These are phyloP conservation scores for Idaea biselata DNA, from an alignment of 2,888 invertebrate genomes.

Conservation along the genomic window DNA sequence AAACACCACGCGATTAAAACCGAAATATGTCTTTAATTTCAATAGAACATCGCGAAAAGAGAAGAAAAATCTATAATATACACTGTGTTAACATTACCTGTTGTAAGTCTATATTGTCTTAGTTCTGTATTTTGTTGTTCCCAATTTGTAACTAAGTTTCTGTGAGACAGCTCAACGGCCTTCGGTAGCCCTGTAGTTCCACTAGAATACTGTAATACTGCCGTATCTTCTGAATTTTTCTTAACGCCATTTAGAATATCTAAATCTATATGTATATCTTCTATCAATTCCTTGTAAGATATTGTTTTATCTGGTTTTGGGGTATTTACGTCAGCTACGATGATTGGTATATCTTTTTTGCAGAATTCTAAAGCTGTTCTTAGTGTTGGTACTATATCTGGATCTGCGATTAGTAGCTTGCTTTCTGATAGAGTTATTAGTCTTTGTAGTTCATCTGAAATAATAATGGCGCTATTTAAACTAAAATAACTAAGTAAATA, in stretches of 20 bases:
- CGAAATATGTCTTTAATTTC: too few relatives aligned
- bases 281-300: conserved; percentile 81
- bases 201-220: conserved; percentile 89
- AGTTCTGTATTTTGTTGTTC: conserved; percentile 54
- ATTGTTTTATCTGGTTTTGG: conserved; percentile 74
- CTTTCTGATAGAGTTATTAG: conserved; percentile 81
- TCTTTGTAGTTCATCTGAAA: conserved; percentile 84
- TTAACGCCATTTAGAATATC: conserved; percentile 64
- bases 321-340: conserved; percentile 50
- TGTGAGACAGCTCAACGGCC: conserved; percentile 84
- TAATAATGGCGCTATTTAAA: not conserved
- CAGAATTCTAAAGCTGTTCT: conserved; percentile 65
- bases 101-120: conserved; percentile 45
- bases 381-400: conserved; percentile 74
- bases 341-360: conserved; percentile 72
- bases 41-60: too few relatives aligned
- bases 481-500: too few relatives aligned
- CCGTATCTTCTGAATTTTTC: conserved; percentile 76
- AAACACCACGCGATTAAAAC: too few relatives aligned
- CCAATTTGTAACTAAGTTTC: conserved; percentile 74
- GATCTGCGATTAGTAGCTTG: conserved; percentile 80
- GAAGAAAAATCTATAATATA: too few relatives aligned
- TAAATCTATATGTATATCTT: conserved; percentile 69
- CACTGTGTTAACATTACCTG: conserved; percentile 48
- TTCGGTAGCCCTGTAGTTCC: conserved; percentile 92